These are phyloP conservation scores for Epizoanthus fatuus DNA, from an alignment of 92 coral and sea anemone genomes.

Conservation along the genomic window DNA sequence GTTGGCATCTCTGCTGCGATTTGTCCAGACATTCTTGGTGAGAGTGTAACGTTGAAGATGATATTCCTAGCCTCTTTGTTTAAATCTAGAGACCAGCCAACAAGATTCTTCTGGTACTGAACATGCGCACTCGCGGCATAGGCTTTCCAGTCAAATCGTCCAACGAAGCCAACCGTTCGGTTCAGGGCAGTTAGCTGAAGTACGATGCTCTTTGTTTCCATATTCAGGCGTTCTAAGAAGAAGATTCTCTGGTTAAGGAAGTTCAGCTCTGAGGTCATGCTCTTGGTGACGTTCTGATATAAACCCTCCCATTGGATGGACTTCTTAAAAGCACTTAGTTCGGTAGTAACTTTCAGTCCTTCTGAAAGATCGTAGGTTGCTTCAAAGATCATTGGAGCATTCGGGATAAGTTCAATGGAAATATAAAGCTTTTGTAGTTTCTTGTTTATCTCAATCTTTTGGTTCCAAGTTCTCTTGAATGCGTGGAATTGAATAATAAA, in stretches of 20 bases:
- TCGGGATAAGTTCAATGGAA: slow-evolving; percentile 83
- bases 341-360: slow-evolving; percentile 75
- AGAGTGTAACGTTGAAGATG: slow-evolving; percentile 77
- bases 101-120: slow-evolving; percentile 68
- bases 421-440: slow-evolving; percentile 65
- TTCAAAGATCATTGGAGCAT: slow-evolving; percentile 76
- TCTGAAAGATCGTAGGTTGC: slow-evolving; percentile 75
- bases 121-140: slow-evolving; percentile 79
- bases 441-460: slow-evolving; percentile 73
- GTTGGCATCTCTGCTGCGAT: slow-evolving; percentile 88
- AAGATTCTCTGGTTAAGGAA: slow-evolving; percentile 75
- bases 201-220: slow-evolving; percentile 76
- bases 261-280: slow-evolving; percentile 80
- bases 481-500: slow-evolving; percentile 75
- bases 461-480: slow-evolving; percentile 85
- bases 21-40: slow-evolving; percentile 86
- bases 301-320: slow-evolving; percentile 72
- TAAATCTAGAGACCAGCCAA: slow-evolving; percentile 83
- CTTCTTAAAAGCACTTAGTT: slow-evolving; percentile 79
- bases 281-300: slow-evolving; percentile 72
- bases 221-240: slow-evolving; percentile 74
- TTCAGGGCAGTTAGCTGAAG: slow-evolving; percentile 63
- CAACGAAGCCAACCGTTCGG: slow-evolving; percentile 80
- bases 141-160: slow-evolving; percentile 90
- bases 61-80: slow-evolving; percentile 78